These are phyloP conservation scores for Pharmacophagus antenor DNA, from an alignment of 2,888 invertebrate species.

Conservation along the genomic window DNA sequence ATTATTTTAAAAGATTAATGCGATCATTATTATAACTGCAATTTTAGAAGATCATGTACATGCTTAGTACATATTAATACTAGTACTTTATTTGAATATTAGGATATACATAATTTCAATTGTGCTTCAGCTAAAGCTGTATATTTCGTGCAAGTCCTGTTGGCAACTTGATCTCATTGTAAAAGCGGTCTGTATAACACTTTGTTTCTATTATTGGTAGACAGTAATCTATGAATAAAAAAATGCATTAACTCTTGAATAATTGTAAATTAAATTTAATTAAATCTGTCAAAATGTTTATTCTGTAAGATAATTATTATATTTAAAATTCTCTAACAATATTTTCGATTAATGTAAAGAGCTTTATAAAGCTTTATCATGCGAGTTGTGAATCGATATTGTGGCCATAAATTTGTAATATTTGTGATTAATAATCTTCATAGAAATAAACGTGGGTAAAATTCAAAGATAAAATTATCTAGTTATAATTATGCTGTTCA, in stretches of 20 bases:
- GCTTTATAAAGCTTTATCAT: constrained; percentile 79
- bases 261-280: constrained; percentile 41
- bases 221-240: constrained; percentile 35
- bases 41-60: neutral
- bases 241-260: constrained; percentile 38
- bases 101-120: constrained; percentile 1
- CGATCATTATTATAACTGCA: too few species aligned
- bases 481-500: neutral
- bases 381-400: constrained; percentile 80
- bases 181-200: constrained; percentile 71
- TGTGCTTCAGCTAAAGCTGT: constrained; percentile 12
- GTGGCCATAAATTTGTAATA: constrained; percentile 68
- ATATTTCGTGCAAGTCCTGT: constrained; percentile 18
- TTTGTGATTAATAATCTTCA: constrained; percentile 53
- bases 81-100: neutral
- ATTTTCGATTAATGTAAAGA: constrained; percentile 69
- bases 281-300: constrained; percentile 59
- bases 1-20: too few species aligned
- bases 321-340: constrained; percentile 53
- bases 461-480: neutral
- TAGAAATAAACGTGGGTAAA: constrained; percentile 57
- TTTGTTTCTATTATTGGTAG: constrained; percentile 42
- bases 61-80: neutral
- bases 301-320: constrained; percentile 54
- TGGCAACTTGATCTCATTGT: constrained; percentile 32